These are phyloP conservation scores for Sinocyclocheilus grahami DNA, from an alignment of 2,113 vertebrate genomes.

Conservation along the genomic window DNA sequence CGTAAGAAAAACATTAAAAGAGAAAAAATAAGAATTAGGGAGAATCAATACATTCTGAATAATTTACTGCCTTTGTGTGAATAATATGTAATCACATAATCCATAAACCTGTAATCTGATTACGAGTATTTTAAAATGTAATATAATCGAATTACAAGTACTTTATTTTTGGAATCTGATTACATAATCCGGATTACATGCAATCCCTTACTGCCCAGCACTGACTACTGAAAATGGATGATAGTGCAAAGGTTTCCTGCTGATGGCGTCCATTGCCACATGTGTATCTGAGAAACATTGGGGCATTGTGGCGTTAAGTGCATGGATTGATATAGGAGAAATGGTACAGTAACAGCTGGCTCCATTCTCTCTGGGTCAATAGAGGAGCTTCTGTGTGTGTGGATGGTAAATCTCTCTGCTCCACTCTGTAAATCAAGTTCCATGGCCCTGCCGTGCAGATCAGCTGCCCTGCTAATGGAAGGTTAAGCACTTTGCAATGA, in stretches of 20 bases:
- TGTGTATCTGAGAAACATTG: background rate
- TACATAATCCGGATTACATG: background rate
- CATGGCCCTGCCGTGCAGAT: slow-evolving; percentile 36
- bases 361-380: slow-evolving; percentile 35
- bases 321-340: slow-evolving; percentile 24
- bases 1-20: background rate
- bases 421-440: slow-evolving; percentile 53
- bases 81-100: too few species aligned
- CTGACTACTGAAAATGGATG: background rate
- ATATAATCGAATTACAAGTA: background rate
- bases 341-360: slow-evolving; percentile 46
- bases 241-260: background rate
- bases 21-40: background rate
- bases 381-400: slow-evolving; percentile 44
- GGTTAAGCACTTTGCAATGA: slow-evolving; percentile 63
- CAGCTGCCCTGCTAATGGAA: slow-evolving; percentile 57
- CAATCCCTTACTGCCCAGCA: background rate
- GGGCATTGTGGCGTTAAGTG: background rate
- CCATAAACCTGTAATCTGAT: too few species aligned
- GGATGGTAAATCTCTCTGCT: slow-evolving; percentile 55
- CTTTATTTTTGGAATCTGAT: background rate
- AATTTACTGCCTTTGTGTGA: background rate
- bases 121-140: too few species aligned
- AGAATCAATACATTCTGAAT: background rate
- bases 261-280: background rate